Conservation (phyloP, 2,113 vertebrate species). For the Laticauda laticaudata region DNA sequence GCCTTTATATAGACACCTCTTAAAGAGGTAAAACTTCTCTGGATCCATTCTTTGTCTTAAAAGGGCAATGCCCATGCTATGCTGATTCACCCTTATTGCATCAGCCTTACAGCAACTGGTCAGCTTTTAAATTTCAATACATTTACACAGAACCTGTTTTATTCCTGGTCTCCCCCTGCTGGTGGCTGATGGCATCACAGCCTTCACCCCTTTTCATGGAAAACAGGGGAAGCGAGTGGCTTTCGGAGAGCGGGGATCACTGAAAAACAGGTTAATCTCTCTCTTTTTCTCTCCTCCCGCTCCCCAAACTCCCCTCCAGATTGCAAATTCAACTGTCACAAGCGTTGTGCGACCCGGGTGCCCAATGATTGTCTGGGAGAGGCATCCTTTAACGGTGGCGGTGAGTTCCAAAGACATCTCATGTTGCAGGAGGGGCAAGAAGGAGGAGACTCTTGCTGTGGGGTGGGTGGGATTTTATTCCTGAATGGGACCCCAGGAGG, state of each 20-base stretch:
- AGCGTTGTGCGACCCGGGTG: conserved; percentile 84
- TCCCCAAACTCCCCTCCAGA: conserved; percentile 61
- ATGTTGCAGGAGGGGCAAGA: too few species aligned
- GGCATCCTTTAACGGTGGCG: conserved; percentile 73
- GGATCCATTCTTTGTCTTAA: too few species aligned
- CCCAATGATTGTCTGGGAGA: conserved; percentile 88
- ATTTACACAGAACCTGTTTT: too few species aligned
- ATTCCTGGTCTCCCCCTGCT: background rate
- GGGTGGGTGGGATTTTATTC: background rate
- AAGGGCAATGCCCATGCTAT: too few species aligned
- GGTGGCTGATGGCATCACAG: background rate
- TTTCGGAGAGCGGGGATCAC: too few species aligned
- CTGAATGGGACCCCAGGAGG: too few species aligned
- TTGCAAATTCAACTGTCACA: conserved; percentile 92
- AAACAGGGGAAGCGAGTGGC: rapidly evolving
- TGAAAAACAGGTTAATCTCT: background rate
- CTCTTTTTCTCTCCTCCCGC: background rate
- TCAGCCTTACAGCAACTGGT: too few species aligned
- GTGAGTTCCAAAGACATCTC: conserved; percentile 55
- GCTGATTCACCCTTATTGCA: too few species aligned
- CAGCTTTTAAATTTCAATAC: too few species aligned
- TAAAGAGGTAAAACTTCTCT: too few species aligned
- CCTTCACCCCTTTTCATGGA: background rate
- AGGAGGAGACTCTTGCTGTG: rapidly evolving
- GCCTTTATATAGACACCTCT: too few species aligned